Percentiles rank a stretch among this genome's conserved stretches.
Evolutionary conservation across 2,888 invertebrate genomes (phyloP).

Genomic region (Cynaeus angustus): DNA sequence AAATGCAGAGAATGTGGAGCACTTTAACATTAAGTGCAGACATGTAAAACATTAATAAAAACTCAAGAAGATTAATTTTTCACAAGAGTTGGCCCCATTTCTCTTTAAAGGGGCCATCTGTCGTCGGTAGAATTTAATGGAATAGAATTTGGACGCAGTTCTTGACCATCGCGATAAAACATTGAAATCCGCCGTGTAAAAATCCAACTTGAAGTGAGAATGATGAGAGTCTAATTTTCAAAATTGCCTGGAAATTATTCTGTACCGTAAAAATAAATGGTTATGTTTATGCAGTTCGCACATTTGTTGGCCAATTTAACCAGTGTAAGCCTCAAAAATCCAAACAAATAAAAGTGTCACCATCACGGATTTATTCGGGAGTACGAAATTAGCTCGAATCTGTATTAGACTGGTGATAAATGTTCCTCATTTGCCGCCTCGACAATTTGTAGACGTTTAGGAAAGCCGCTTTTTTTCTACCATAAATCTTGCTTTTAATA

Average conservation of each 20-base stretch:
- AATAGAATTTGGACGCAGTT: slow-evolving; percentile 2
- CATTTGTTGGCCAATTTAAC: slow-evolving; percentile 54
- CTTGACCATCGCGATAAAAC: background rate
- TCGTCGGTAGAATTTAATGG: slow-evolving; percentile 1
- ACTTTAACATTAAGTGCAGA: slow-evolving; percentile 7
- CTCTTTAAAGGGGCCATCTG: slow-evolving; percentile 15
- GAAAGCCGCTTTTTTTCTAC: slow-evolving; percentile 69
- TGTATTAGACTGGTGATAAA: slow-evolving; percentile 70
- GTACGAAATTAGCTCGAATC: slow-evolving; percentile 67
- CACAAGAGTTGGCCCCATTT: slow-evolving; percentile 22
- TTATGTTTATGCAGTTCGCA: slow-evolving; percentile 39
- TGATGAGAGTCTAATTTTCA: slow-evolving; percentile 18
- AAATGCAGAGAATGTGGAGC: background rate
- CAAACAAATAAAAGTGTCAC: slow-evolving; percentile 68
- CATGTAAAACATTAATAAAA: slow-evolving; percentile 15
- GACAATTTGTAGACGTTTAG: slow-evolving; percentile 73
- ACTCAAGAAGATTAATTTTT: slow-evolving; percentile 13
- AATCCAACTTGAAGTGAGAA: slow-evolving; percentile 10
- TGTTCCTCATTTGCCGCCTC: slow-evolving; percentile 71
- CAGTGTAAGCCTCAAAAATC: slow-evolving; percentile 58
- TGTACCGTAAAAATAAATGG: slow-evolving; percentile 38
- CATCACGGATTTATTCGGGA: slow-evolving; percentile 67
- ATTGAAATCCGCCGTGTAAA: background rate
- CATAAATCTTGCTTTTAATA: slow-evolving; percentile 72
- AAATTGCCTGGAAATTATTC: slow-evolving; percentile 25